Conservation (phyloP, 2,113 vertebrate species). For the Daphoenositta chrysoptera region DNA sequence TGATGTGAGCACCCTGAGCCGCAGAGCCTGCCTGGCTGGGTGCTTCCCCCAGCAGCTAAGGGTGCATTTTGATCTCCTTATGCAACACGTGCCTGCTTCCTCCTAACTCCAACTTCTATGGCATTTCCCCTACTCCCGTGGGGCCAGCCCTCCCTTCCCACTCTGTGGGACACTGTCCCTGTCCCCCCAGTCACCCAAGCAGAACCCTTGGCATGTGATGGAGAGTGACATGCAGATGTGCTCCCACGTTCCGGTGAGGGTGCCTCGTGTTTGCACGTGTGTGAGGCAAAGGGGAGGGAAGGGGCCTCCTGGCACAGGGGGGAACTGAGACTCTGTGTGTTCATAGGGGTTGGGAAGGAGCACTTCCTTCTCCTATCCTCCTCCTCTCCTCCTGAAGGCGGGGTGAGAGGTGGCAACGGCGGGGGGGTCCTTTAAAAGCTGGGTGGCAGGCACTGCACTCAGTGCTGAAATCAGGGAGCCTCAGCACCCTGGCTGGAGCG, state of each 20-base stretch:
- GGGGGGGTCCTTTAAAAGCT: neutral
- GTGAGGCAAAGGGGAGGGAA: neutral
- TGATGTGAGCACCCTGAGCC: neutral
- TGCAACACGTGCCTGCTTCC: neutral
- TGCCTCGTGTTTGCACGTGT: neutral
- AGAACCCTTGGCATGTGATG: neutral
- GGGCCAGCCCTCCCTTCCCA: neutral
- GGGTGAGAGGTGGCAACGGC: neutral
- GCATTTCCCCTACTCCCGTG: neutral
- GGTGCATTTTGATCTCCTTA: neutral
- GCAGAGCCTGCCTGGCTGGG: neutral
- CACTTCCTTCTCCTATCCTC: constrained; percentile 20
- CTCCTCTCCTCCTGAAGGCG: neutral
- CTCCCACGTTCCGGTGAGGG: neutral
- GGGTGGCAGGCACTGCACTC: neutral
- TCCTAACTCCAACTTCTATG: neutral
- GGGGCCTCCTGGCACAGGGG: neutral
- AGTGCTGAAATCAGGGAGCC: neutral
- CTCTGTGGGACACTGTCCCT: neutral
- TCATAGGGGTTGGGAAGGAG: neutral
- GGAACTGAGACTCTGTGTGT: neutral
- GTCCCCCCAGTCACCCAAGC: fast-evolving
- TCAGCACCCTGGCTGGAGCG: neutral
- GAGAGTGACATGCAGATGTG: fast-evolving
- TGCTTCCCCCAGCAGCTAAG: neutral